Conservation (phyloP, 2,797 vertebrate genomes). For the Syncerus caffer region DNA sequence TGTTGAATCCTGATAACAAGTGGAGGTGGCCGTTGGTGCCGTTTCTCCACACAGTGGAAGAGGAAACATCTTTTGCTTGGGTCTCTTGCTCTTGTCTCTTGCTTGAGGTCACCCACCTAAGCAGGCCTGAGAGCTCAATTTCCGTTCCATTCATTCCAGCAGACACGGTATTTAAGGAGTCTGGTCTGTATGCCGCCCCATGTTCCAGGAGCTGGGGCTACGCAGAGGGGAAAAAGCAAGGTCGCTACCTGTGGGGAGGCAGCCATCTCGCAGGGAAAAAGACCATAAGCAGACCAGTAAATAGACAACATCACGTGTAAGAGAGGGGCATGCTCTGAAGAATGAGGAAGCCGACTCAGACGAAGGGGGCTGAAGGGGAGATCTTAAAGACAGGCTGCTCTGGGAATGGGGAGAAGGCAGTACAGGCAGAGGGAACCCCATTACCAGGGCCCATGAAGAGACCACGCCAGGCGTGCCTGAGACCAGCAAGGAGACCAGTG, state of each 20-base stretch:
- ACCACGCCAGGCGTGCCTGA: fast-evolving
- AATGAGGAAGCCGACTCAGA: not conserved
- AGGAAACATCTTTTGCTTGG: not conserved
- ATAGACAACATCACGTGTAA: not conserved
- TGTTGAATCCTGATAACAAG: not conserved
- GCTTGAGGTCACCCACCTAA: not conserved
- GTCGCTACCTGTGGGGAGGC: not conserved
- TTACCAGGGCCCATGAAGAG: not conserved
- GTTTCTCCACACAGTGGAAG: not conserved
- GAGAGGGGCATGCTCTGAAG: not conserved
- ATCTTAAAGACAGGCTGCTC: not conserved
- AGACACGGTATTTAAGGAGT: not conserved
- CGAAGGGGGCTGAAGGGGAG: not conserved
- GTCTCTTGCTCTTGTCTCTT: not conserved
- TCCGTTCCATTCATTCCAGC: not conserved
- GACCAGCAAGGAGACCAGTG: not conserved
- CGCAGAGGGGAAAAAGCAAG: not conserved
- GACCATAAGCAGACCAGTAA: not conserved
- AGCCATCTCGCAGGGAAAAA: not conserved
- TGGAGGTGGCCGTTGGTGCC: not conserved
- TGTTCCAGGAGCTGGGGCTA: not conserved
- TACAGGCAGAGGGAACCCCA: not conserved
- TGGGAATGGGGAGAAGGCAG: not conserved
- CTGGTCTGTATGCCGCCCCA: not conserved
- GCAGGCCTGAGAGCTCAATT: not conserved